Percentiles rank a stretch among this genome's conserved stretches.
These are phyloP conservation scores for Parelbella ahira DNA, from an alignment of 2,888 invertebrate species.

Conservation along the genomic window DNA sequence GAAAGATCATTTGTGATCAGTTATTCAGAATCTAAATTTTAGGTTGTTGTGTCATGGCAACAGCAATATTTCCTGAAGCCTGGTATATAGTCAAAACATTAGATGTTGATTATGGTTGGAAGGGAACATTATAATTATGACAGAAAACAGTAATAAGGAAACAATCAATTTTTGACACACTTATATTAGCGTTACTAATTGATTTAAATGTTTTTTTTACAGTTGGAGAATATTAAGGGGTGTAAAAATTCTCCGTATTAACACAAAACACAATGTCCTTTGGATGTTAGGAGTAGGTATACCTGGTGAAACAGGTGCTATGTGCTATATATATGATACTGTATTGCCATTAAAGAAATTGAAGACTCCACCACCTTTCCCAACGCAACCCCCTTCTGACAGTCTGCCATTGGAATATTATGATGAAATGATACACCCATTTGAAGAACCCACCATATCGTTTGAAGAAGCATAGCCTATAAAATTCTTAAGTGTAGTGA, in stretches of 20 bases:
- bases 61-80: too few relatives aligned
- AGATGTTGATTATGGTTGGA: too few relatives aligned
- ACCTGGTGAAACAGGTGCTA: constrained; percentile 90
- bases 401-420: constrained; percentile 86
- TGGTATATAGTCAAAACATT: too few relatives aligned
- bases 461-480: constrained; percentile 77
- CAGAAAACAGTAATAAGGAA: too few relatives aligned
- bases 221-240: constrained; percentile 82
- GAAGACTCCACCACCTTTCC: constrained; percentile 85
- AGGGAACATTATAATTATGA: too few relatives aligned
- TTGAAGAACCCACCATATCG: constrained; percentile 85
- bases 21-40: too few relatives aligned
- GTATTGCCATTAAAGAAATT: constrained; percentile 82
- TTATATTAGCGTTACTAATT: too few relatives aligned
- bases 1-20: too few relatives aligned
- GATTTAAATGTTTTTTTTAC: constrained; percentile 34
- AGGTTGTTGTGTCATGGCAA: too few relatives aligned
- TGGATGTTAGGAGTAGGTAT: constrained; percentile 91
- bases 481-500: too few relatives aligned
- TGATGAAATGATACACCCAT: constrained; percentile 87
- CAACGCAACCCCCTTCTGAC: constrained; percentile 86
- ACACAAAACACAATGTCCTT: constrained; percentile 95
- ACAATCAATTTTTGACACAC: too few relatives aligned
- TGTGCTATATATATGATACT: constrained; percentile 91
- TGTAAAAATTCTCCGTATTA: constrained; percentile 92